A percentile compares a stretch with the other conserved stretches of the same genome.
Conservation (phyloP, 2,113 vertebrate species). For the Oxyruncus cristatus region DNA sequence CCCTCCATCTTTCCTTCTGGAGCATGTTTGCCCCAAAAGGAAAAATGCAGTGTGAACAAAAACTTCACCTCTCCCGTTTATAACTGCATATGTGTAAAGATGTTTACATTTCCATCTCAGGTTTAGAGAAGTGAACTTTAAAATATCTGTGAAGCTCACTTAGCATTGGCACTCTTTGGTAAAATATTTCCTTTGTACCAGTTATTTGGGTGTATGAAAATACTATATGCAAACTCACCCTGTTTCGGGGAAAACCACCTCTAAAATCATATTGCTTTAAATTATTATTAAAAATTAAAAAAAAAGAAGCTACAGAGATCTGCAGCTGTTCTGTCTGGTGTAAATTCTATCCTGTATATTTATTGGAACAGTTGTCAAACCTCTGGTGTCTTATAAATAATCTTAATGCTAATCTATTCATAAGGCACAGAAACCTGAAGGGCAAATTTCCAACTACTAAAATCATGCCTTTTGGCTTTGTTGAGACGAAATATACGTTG, state of each 20-base stretch:
- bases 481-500: neutral
- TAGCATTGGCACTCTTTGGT: neutral
- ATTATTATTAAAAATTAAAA: neutral
- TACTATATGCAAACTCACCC: neutral
- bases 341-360: neutral
- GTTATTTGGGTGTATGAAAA: neutral
- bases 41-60: neutral
- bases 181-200: neutral
- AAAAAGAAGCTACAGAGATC: neutral
- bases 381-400: slow-evolving; percentile 1
- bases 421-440: slow-evolving; percentile 9
- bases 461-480: neutral
- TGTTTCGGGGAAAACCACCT: neutral
- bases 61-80: neutral
- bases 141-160: neutral
- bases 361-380: slow-evolving; percentile 12
- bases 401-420: slow-evolving; percentile 31
- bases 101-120: neutral
- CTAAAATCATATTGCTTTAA: neutral
- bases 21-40: neutral
- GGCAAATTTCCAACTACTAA: neutral
- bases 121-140: neutral
- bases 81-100: neutral
- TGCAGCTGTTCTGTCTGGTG: neutral
- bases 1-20: neutral